A percentile compares a stretch with the other conserved stretches of the same genome.
Conservation (phyloP, 2,113 vertebrate genomes). For the Crotalus horridus region DNA sequence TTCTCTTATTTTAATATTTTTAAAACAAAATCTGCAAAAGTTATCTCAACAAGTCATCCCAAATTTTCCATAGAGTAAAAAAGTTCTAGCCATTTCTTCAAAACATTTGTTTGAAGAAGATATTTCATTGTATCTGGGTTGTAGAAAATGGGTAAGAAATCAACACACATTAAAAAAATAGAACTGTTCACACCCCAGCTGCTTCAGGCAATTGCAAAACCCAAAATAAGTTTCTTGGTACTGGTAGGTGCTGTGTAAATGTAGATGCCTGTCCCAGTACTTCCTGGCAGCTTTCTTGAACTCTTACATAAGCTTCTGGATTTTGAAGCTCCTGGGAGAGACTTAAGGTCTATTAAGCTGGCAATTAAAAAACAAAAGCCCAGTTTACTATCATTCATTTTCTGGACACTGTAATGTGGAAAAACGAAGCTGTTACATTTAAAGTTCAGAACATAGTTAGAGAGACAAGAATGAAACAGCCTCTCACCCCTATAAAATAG, state of each 20-base stretch:
- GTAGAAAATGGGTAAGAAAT: not conserved
- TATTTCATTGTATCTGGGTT: not conserved
- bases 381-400: not conserved
- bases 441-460: not conserved
- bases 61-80: not conserved
- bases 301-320: not conserved
- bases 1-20: not conserved
- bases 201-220: not conserved
- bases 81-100: not conserved
- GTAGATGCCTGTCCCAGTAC: not conserved
- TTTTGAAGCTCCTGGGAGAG: not conserved
- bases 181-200: not conserved
- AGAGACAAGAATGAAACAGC: not conserved
- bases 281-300: not conserved
- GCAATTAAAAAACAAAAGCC: not conserved
- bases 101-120: not conserved
- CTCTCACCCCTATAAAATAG: not conserved
- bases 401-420: not conserved
- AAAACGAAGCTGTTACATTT: not conserved
- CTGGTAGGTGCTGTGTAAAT: not conserved
- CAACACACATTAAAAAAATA: not conserved
- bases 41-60: not conserved
- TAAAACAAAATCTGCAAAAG: not conserved
- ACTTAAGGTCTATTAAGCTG: not conserved
- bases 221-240: not conserved